phyloP scores from a whole-genome alignment of 2,113 vertebrate genomes.

The Colius striatus region DNA sequence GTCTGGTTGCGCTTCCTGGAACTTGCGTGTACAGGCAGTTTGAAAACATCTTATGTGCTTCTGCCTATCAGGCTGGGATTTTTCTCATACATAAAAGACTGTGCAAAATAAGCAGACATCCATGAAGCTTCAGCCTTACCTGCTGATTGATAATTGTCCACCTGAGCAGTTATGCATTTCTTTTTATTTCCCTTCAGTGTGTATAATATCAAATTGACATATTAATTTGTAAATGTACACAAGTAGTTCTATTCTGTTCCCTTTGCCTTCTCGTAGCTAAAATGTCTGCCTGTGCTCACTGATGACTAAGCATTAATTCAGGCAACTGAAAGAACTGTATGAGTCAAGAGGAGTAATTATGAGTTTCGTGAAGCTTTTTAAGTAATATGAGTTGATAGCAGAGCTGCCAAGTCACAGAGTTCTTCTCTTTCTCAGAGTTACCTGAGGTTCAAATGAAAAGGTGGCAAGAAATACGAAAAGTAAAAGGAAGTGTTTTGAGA shows the following conservation, averaged over 20 bases:
- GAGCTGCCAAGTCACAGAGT: background rate
- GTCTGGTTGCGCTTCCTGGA: background rate
- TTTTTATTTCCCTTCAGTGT: background rate
- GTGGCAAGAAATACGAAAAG: background rate
- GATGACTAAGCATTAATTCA: background rate
- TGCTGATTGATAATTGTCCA: background rate
- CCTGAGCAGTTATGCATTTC: background rate
- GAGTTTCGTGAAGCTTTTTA: background rate
- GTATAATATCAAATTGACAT: fast-evolving
- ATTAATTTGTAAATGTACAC: background rate
- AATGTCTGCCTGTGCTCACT: background rate
- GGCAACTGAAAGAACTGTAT: background rate
- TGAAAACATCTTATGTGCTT: background rate
- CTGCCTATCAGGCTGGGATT: background rate
- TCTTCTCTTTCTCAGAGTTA: background rate
- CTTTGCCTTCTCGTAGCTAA: background rate
- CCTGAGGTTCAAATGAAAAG: background rate
- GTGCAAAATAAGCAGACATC: background rate
- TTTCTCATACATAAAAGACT: background rate
- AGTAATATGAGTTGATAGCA: background rate
- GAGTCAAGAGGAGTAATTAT: background rate
- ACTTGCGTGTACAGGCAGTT: background rate
- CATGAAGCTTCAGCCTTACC: background rate
- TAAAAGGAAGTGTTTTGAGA: background rate
- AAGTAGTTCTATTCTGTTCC: background rate